Conservation (phyloP, 2,888 invertebrate genomes). For the Drosophila kuntzei region DNA sequence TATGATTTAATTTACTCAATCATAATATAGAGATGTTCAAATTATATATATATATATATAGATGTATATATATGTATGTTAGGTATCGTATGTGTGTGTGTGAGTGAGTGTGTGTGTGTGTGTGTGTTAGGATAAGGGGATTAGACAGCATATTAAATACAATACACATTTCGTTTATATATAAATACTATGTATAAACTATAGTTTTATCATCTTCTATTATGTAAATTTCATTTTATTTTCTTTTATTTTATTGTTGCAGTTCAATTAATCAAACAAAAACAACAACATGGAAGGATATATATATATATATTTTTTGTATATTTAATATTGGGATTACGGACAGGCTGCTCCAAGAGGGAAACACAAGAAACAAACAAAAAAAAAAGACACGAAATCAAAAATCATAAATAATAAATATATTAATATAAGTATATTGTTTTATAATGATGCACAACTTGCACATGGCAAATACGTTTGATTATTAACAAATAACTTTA, state of each 20-base stretch:
- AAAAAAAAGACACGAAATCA: constrained; percentile 25
- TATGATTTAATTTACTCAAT: constrained; percentile 83
- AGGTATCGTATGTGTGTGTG: constrained; percentile 47
- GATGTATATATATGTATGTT: constrained; percentile 60
- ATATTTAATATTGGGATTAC: constrained; percentile 30
- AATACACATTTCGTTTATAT: constrained; percentile 64
- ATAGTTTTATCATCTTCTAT: constrained; percentile 50
- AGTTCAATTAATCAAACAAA: constrained; percentile 24
- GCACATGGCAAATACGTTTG: constrained; percentile 41
- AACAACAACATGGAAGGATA: constrained; percentile 28
- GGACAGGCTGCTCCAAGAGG: constrained; percentile 43
- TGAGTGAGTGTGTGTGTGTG: constrained; percentile 40
- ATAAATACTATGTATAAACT: constrained; percentile 74
- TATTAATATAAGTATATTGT: constrained; percentile 5
- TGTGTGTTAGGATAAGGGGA: constrained; percentile 61
- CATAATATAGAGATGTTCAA: constrained; percentile 79
- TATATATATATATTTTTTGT: constrained; percentile 9
- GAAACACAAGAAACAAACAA: constrained; percentile 54
- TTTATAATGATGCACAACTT: constrained; percentile 33
- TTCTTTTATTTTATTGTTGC: constrained; percentile 44
- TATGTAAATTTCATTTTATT: constrained; percentile 41
- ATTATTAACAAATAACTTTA: constrained; percentile 74
- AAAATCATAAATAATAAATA: constrained; percentile 33
- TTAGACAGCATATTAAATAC: constrained; percentile 80
- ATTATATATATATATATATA: constrained; percentile 60